Base-by-base conservation (phyloP, 2,113 vertebrate species). In the Channa argus region DNA sequence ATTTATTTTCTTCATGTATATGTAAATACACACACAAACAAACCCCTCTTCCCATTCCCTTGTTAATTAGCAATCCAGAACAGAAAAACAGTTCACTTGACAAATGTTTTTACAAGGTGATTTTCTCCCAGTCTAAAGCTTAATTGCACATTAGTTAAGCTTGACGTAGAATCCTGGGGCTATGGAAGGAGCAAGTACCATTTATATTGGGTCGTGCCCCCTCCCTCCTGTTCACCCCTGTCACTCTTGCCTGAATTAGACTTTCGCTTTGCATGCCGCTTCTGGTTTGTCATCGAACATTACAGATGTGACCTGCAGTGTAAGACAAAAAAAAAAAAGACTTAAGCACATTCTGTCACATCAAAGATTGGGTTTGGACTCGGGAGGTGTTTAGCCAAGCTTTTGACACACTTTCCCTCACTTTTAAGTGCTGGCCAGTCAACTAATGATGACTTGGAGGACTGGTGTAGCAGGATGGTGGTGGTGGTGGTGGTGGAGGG, bases 31-130 rank as follows among this genome's bases (percentile, higher is more conserved):
- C 88, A 90, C 73, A 79, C 86, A 91, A 87, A 93, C 86, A 87
- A 88, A 85, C 76, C 63, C 74, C 70, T 86, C 85, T 87, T 80
- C 79, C 71, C 84, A 65, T 89, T 86, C 90, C 81, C 89, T 84
- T 90, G 90, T 89, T 94, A 94, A 94, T 95, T 94, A 94, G 92
- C 66, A 59, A 55, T 74, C 80, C 85, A 81, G 85, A 91, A 89
- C 88, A 92, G 89, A 90, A 86, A 88, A 92, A 91, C 84, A 67
- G 89, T 90, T 93, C 87, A 88, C 92, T 90, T 94, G 94, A 94
- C 89, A 93, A 94, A 94, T 94, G 92, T 92, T 95, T 94, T 93
- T 90, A 92, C 92, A 93, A 93, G 92, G 92, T 93, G 92, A 93
- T 94, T 94, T 93, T 94, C 91, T 90, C 88, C 83, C 88, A 88